phyloP scores from a whole-genome alignment of 2,797 vertebrate species.

The Toxotes lorentzi region DNA sequence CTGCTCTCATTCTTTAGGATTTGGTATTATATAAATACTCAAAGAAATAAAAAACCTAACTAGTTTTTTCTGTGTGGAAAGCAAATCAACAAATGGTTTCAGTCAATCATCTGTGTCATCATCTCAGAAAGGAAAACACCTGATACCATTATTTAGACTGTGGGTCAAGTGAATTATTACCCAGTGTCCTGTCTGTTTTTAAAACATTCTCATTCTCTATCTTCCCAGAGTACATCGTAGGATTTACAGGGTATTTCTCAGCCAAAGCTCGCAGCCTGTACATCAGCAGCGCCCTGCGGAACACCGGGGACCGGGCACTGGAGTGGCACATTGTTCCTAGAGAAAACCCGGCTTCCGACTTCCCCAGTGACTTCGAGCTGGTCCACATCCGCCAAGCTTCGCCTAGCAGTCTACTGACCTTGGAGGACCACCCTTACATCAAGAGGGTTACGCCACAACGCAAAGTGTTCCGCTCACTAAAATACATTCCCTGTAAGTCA shows the following conservation, averaged over 20 bases:
- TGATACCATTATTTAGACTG: not conserved
- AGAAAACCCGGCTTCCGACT: conserved; percentile 96
- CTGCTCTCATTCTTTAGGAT: not conserved
- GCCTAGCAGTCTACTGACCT: conserved; percentile 86
- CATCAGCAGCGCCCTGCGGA: conserved; percentile 93
- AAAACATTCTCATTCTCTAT: conserved; percentile 3
- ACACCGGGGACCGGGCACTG: conserved; percentile 52
- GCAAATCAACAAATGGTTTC: not conserved
- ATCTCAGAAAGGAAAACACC: not conserved
- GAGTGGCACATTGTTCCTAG: conserved; percentile 96
- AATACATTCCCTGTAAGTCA: conserved; percentile 90
- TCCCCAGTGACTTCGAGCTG: conserved; percentile 98
- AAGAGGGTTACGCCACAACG: conserved; percentile 96
- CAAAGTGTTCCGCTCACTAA: conserved; percentile 94
- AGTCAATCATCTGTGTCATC: not conserved
- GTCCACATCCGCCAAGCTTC: conserved; percentile 93
- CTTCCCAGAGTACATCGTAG: conserved; percentile 94
- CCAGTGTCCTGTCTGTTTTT: not conserved
- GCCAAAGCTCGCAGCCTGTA: conserved; percentile 95
- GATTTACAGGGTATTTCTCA: conserved; percentile 97
- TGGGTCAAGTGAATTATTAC: not conserved
- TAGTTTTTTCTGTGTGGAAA: conserved; percentile 9
- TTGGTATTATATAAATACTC: not conserved
- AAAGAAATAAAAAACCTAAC: not conserved
- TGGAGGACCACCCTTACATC: conserved; percentile 97